Percentiles rank a stretch among this genome's conserved stretches.
These are phyloP conservation scores for Tiaroga cobitis DNA, from an alignment of 2,797 vertebrate species.

Conservation along the genomic window DNA sequence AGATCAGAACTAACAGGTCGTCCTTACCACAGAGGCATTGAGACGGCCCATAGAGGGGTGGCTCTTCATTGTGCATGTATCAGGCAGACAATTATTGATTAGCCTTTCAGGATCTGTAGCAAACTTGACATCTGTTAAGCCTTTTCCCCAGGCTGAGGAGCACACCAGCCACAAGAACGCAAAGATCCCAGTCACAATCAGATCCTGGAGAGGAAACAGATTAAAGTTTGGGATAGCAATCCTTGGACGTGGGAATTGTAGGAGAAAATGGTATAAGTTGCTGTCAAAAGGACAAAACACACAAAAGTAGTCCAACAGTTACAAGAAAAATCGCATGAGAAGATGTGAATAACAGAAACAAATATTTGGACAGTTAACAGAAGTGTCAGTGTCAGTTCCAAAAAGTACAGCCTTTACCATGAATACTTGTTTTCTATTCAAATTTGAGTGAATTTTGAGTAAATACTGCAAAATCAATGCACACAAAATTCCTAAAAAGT, in stretches of 20 bases:
- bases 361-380: neutral
- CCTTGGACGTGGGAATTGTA: neutral
- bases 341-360: neutral
- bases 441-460: neutral
- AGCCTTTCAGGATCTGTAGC: conserved; percentile 80
- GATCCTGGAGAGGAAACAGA: conserved; percentile 78
- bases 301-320: neutral
- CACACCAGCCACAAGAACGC: conserved; percentile 95
- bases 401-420: neutral
- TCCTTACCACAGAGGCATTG: conserved; percentile 91
- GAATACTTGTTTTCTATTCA: neutral
- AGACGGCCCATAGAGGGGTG: conserved; percentile 88
- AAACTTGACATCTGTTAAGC: conserved; percentile 87
- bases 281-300: neutral
- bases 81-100: conserved; percentile 29
- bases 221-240: neutral
- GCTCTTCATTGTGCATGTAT: conserved; percentile 66
- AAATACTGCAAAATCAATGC: neutral
- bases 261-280: neutral
- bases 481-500: neutral
- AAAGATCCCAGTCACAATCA: conserved; percentile 87
- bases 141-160: conserved; percentile 93
- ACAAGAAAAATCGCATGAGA: neutral
- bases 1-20: neutral
- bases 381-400: neutral